A percentile compares a stretch with the other conserved stretches of the same genome.
phyloP scores from a whole-genome alignment of 37 sponge, comb jelly and placozoan species.

The Agelas oroides region DNA sequence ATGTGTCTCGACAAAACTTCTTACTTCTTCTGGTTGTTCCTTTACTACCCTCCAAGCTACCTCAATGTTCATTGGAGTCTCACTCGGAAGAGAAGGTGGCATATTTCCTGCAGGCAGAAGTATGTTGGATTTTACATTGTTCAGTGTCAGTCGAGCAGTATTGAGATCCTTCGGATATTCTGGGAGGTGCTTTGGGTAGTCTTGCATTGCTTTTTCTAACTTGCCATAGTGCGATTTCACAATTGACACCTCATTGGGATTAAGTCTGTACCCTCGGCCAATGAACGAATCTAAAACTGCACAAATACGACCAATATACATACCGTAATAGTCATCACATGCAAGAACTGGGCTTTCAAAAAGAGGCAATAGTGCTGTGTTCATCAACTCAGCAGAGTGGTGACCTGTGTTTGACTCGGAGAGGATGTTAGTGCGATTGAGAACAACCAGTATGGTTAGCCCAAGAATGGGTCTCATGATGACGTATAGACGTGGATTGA shows the following conservation, averaged over 20 bases:
- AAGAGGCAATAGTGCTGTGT: constrained; percentile 24
- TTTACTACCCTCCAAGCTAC: constrained; percentile 28
- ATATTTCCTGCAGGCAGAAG: background rate
- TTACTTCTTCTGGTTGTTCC: constrained; percentile 22
- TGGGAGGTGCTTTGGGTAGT: constrained; percentile 18
- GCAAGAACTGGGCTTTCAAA: constrained; percentile 26
- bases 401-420: constrained; percentile 34
- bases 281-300: constrained; percentile 44
- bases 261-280: constrained; percentile 28
- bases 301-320: constrained; percentile 47
- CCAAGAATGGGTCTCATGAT: constrained; percentile 32
- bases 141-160: constrained; percentile 24
- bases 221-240: background rate
- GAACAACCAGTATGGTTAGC: constrained; percentile 16
- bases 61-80: constrained; percentile 21
- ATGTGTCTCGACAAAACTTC: constrained; percentile 1
- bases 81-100: constrained; percentile 6
- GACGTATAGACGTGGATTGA: constrained; percentile 19
- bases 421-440: constrained; percentile 53
- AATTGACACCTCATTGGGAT: background rate
- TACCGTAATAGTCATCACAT: constrained; percentile 26
- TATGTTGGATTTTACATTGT: constrained; percentile 37
- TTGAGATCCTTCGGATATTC: constrained; percentile 23
- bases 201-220: constrained; percentile 9
- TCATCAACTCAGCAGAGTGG: constrained; percentile 43